phyloP scores from a whole-genome alignment of 2,113 vertebrate genomes.

The Colaptes auratus region DNA sequence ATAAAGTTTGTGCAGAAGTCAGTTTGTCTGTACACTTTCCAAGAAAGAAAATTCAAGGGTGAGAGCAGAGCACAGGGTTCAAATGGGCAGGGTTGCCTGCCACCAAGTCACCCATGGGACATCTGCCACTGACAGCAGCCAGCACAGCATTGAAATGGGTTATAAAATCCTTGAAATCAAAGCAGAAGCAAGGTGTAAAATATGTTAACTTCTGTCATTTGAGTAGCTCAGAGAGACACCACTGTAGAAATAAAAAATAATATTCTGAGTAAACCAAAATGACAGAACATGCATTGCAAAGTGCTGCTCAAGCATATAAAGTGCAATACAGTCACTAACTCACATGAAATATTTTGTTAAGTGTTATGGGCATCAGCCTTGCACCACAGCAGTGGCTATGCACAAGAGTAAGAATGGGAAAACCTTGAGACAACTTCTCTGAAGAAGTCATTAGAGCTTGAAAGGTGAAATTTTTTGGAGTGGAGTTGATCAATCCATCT shows the following conservation, averaged over 20 bases:
- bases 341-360: not conserved
- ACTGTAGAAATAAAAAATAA: conserved; percentile 36
- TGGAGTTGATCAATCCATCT: conserved; percentile 19
- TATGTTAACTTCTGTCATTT: conserved; percentile 17
- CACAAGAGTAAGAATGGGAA: not conserved
- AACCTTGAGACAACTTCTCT: not conserved
- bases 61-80: not conserved
- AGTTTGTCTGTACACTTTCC: not conserved
- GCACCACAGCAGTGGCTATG: not conserved
- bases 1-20: not conserved
- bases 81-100: not conserved
- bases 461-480: not conserved
- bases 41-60: not conserved
- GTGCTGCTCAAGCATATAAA: conserved; percentile 21
- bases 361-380: not conserved
- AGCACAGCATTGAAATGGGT: not conserved
- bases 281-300: conserved; percentile 33
- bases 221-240: not conserved
- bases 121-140: not conserved
- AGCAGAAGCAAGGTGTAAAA: conserved; percentile 35
- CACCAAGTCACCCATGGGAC: not conserved
- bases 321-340: conserved; percentile 13
- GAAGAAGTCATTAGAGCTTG: not conserved
- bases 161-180: conserved; percentile 7
- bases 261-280: conserved; percentile 26